These are phyloP conservation scores for Timandra comae DNA, from an alignment of 2,888 invertebrate genomes.

Conservation along the genomic window DNA sequence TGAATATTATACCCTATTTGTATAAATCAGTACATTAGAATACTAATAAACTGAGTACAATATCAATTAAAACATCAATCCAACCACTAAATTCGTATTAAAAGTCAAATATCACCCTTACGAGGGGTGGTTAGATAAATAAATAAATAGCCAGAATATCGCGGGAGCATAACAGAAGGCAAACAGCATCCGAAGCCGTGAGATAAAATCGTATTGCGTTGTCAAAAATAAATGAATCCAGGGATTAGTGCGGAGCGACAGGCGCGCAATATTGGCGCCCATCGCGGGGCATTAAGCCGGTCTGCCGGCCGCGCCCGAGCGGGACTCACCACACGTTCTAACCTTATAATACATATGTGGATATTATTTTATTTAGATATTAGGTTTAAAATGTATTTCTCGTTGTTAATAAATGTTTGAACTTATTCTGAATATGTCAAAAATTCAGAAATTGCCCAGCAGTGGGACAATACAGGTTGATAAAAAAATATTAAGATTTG, in stretches of 20 bases:
- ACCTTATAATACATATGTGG: too few species aligned
- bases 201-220: constrained; percentile 78
- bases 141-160: constrained; percentile 71
- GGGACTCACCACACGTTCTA: too few species aligned
- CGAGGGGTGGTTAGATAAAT: constrained; percentile 68
- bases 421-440: too few species aligned
- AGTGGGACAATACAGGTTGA: too few species aligned
- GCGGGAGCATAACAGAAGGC: constrained; percentile 71
- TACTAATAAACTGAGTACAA: too few species aligned
- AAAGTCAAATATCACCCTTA: constrained; percentile 66
- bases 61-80: constrained; percentile 11
- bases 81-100: constrained; percentile 61
- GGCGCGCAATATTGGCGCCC: constrained; percentile 71
- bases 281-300: constrained; percentile 63
- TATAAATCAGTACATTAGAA: too few species aligned
- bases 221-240: constrained; percentile 77
- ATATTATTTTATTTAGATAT: too few species aligned
- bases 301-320: constrained; percentile 7
- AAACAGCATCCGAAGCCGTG: constrained; percentile 76
- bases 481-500: too few species aligned
- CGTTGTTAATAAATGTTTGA: too few species aligned
- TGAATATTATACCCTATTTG: too few species aligned
- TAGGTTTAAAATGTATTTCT: too few species aligned
- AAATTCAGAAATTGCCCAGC: too few species aligned
- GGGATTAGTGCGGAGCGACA: constrained; percentile 72